Base-by-base conservation (phyloP, 2,888 invertebrate species). In the Desoria tigrina region DNA sequence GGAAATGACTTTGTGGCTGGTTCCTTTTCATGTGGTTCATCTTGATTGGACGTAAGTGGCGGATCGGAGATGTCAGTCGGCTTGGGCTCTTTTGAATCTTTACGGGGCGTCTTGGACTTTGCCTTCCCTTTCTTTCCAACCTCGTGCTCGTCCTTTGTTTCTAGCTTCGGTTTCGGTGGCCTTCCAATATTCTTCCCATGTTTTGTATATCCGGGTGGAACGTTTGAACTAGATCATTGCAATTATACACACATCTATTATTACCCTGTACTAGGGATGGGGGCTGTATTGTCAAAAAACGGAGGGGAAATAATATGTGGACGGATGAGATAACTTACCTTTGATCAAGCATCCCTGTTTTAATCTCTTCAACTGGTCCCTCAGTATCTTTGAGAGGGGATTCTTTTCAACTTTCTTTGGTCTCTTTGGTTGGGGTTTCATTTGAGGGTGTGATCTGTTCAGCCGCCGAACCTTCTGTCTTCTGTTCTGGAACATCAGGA, bases 101-200 rank as follows among this genome's bases (percentile, higher is more conserved):
- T 6, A 45, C 6, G n/a, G 16, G n/a, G 6, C 45, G 45, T 11
- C 9, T 21, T 3, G 6, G n/a, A 16, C n/a, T 21, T 21, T 45
- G 16, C 45, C 4, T 45, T 21, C 16, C 16, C 16, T 45, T 45
- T 16, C 45, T 45, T 45, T 45, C 21, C 16, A 39, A 9, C 39
- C 9, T 16, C 39, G 9, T 39, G 9, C 39, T 39, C 39, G 9
- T 11, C 39, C 16, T 39, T 39, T 16, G 9, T 39, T 39, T 39
- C n/a, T n/a, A n/a, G n/a, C 7, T 37, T 37, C 11, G 64, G 53
- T 55, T 68, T 68, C 16, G 58, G 37, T 0, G 68, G 68, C 1
- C 68, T 42, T 9, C 68, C 68, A n/a, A 68, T 68, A 21, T 68
- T 68, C 27, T 65, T 68, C 1, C 68, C 68, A 16, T 60, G 51